These are phyloP conservation scores for Melinopterus prodromus DNA, from an alignment of 2,888 invertebrate species.

Conservation along the genomic window DNA sequence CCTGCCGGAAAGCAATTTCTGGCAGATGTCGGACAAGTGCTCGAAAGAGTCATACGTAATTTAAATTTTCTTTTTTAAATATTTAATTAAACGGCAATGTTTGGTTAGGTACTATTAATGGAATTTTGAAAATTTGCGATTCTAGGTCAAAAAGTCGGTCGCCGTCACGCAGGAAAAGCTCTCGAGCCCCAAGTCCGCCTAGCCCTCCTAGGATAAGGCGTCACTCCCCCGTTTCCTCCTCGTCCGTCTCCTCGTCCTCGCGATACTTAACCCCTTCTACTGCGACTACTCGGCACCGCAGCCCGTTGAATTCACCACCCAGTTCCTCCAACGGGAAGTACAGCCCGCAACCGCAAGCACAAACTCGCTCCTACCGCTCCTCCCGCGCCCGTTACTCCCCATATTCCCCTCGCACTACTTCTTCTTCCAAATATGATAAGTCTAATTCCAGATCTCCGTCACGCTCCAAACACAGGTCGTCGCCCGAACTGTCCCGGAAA, in stretches of 20 bases:
- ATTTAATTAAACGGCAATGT: conserved; percentile 8
- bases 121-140: conserved; percentile 40
- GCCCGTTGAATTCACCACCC: conserved; percentile 53
- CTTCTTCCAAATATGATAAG: conserved; percentile 50
- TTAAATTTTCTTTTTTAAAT: neutral
- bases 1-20: too few relatives aligned
- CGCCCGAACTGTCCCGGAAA: conserved; percentile 62
- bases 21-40: too few relatives aligned
- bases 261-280: too few relatives aligned
- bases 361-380: conserved; percentile 24
- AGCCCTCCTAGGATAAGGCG: conserved; percentile 58
- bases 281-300: conserved; percentile 46
- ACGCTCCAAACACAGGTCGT: conserved; percentile 40
- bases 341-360: conserved; percentile 50
- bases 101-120: conserved; percentile 31
- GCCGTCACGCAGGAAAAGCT: conserved; percentile 56
- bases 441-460: conserved; percentile 36
- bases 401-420: conserved; percentile 47
- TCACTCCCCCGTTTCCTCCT: conserved; percentile 55
- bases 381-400: conserved; percentile 53
- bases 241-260: conserved; percentile 43
- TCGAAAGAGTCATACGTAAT: neutral
- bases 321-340: conserved; percentile 53
- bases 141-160: conserved; percentile 60
- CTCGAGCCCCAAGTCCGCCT: conserved; percentile 55